Conservation (phyloP, 2,113 vertebrate genomes). For the Leuciscus idus region DNA sequence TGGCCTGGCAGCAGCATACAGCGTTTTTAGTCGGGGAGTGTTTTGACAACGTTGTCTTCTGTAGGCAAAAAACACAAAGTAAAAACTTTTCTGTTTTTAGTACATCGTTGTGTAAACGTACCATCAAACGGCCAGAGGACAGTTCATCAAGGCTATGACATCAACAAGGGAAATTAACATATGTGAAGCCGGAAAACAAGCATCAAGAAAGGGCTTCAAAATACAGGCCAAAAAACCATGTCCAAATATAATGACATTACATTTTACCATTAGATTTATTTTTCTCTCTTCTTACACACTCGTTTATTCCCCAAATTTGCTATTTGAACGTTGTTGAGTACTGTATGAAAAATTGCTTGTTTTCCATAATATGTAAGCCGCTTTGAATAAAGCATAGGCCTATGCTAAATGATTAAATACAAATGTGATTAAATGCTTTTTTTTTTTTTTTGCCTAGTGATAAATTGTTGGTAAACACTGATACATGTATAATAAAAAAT, state of each 20-base stretch:
- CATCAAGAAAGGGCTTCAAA: neutral
- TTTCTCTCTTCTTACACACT: neutral
- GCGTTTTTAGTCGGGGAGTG: too few species aligned
- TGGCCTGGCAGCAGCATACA: too few species aligned
- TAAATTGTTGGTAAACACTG: neutral
- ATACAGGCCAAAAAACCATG: neutral
- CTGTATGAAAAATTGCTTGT: neutral
- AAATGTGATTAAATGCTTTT: neutral
- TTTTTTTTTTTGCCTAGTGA: neutral
- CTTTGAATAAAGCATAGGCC: neutral
- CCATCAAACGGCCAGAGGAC: neutral
- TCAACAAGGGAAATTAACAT: neutral
- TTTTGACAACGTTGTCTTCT: too few species aligned
- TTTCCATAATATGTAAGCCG: neutral
- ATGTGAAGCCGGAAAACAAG: neutral
- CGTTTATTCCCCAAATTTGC: neutral
- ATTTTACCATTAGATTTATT: too few species aligned
- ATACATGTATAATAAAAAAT: neutral
- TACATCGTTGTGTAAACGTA: too few species aligned
- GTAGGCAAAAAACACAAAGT: too few species aligned
- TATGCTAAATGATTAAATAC: neutral
- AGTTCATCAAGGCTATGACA: neutral
- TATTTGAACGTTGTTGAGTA: neutral
- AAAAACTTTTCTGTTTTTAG: too few species aligned
- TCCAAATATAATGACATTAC: neutral